Conservation (phyloP, 2,797 vertebrate genomes). For the Etheostoma nigrum region DNA sequence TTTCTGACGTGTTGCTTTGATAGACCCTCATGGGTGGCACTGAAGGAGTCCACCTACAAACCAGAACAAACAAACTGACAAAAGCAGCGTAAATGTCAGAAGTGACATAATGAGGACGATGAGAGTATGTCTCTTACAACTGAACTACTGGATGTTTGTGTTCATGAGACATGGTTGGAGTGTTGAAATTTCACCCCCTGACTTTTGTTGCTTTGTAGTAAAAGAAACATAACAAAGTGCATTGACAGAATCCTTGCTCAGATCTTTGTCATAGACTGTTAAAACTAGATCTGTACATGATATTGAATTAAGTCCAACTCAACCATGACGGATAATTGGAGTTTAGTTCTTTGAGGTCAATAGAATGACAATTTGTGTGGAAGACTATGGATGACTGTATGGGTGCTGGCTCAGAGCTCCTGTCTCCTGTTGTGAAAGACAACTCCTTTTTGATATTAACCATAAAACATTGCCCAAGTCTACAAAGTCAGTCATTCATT, state of each 20-base stretch:
- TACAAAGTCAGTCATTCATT: background rate
- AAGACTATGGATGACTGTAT: background rate
- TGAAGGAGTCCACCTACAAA: slow-evolving; percentile 66
- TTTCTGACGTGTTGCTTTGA: slow-evolving; percentile 75
- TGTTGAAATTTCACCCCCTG: slow-evolving; percentile 25
- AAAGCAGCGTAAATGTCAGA: slow-evolving; percentile 71
- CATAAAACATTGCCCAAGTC: slow-evolving; percentile 8
- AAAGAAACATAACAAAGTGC: slow-evolving; percentile 20
- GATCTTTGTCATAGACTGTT: background rate
- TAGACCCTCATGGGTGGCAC: slow-evolving; percentile 72
- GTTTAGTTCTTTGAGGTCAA: background rate
- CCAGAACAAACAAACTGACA: slow-evolving; percentile 67
- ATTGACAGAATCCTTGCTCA: background rate
- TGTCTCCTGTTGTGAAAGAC: slow-evolving; percentile 1
- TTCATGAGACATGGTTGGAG: slow-evolving; percentile 34
- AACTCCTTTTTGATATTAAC: background rate
- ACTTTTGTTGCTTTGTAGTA: slow-evolving; percentile 12
- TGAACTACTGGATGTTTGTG: slow-evolving; percentile 39
- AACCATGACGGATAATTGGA: background rate
- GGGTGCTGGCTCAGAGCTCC: slow-evolving; percentile 1
- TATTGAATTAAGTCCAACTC: slow-evolving; percentile 1
- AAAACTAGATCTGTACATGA: background rate
- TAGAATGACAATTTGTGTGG: slow-evolving; percentile 11
- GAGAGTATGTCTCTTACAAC: slow-evolving; percentile 58
- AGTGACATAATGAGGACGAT: slow-evolving; percentile 84